Percentiles rank a stretch among this genome's conserved stretches.
These are phyloP conservation scores for Sclerodermus sp. DNA, from an alignment of 2,888 invertebrate genomes.

Conservation along the genomic window DNA sequence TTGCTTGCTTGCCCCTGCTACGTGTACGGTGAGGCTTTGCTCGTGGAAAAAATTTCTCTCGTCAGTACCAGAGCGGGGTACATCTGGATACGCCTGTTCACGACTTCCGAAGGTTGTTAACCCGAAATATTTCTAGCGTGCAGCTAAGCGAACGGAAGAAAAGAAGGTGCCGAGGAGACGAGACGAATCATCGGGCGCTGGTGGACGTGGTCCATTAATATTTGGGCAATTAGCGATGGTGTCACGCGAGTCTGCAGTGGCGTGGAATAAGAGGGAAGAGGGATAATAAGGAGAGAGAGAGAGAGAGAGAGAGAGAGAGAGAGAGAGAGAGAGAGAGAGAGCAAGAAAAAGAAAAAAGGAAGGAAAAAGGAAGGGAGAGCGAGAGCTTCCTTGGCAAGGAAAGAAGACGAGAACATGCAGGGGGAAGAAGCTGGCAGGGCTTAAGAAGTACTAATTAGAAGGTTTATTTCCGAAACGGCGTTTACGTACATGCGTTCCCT, in stretches of 20 bases:
- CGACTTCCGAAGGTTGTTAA: constrained; percentile 1
- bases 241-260: constrained; percentile 27
- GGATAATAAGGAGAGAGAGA: constrained; percentile 9
- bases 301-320: too few relatives aligned
- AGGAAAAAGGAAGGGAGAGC: constrained; percentile 2
- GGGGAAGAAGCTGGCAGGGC: constrained; percentile 6
- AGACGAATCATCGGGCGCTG: constrained; percentile 7
- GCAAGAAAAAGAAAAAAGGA: constrained; percentile 9
- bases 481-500: constrained; percentile 16
- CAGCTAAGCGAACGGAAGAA: constrained; percentile 1
- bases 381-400: neutral
- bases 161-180: neutral
- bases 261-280: constrained; percentile 2
- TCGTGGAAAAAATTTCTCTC: too few relatives aligned
- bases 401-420: constrained; percentile 4
- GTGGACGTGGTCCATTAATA: constrained; percentile 28
- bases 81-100: too few relatives aligned
- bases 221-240: constrained; percentile 34
- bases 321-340: constrained; percentile 10
- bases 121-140: constrained; percentile 2
- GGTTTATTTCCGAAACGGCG: constrained; percentile 37
- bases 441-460: constrained; percentile 30
- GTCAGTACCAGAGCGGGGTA: too few relatives aligned
- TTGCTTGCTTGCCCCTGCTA: too few relatives aligned
- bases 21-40: too few relatives aligned